These are phyloP conservation scores for Tachysurus fulvidraco DNA, from an alignment of 2,113 vertebrate species.

Conservation along the genomic window DNA sequence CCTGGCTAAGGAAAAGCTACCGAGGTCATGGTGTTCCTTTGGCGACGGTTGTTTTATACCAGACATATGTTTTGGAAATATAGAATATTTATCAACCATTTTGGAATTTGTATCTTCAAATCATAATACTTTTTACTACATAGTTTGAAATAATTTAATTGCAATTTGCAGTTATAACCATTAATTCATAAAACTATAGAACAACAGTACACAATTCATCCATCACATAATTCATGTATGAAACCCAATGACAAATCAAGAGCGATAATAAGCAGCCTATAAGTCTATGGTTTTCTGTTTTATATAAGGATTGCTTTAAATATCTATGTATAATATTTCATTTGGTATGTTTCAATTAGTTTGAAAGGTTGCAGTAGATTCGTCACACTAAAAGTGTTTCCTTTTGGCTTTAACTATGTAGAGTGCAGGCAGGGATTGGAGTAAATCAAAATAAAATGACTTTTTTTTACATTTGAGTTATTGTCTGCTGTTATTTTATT, in stretches of 20 bases:
- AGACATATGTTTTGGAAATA: too few species aligned
- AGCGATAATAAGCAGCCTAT: background rate
- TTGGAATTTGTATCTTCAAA: too few species aligned
- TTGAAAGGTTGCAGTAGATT: background rate
- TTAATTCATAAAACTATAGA: background rate
- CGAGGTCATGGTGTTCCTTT: too few species aligned
- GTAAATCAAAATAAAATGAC: constrained; percentile 33
- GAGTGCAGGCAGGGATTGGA: background rate
- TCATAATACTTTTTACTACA: too few species aligned
- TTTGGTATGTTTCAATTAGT: background rate
- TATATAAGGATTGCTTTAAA: background rate
- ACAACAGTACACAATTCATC: background rate
- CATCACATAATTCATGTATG: background rate
- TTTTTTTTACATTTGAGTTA: constrained; percentile 20
- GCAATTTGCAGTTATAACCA: background rate
- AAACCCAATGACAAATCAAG: background rate
- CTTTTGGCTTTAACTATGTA: background rate
- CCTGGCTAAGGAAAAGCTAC: too few species aligned
- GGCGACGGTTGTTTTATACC: too few species aligned
- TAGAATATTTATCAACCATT: too few species aligned
- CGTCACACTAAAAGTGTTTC: background rate
- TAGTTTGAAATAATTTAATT: too few species aligned
- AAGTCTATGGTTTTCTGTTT: background rate
- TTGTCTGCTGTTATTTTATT: constrained; percentile 41
- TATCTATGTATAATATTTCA: background rate